These are phyloP conservation scores for Aphelinus atriplicis DNA, from an alignment of 1,140 invertebrate genomes.

Conservation along the genomic window DNA sequence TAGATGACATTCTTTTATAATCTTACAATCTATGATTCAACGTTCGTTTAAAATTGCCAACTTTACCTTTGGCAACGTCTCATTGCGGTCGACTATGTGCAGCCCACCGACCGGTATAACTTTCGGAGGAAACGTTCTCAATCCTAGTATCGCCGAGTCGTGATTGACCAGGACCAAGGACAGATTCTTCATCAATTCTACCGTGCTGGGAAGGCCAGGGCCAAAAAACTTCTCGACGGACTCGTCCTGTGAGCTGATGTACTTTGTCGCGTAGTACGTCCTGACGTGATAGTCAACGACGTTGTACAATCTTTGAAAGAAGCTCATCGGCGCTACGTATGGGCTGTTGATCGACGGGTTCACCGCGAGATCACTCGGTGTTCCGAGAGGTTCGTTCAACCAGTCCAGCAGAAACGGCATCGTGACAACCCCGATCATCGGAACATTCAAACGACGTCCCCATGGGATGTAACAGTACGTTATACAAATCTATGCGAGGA, in stretches of 20 bases:
- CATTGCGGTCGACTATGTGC: background rate
- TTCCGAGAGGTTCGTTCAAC: constrained; percentile 13
- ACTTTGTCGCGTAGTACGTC: background rate
- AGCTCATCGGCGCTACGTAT: constrained; percentile 24
- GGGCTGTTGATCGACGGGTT: constrained; percentile 12
- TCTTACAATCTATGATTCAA: background rate
- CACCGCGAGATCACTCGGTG: constrained; percentile 24
- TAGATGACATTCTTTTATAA: background rate
- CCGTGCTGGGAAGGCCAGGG: background rate
- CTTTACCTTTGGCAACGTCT: background rate
- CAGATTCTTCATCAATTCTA: background rate
- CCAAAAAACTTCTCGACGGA: constrained; percentile 24
- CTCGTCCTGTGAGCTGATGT: background rate
- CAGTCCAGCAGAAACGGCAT: constrained; percentile 47
- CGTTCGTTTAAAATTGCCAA: background rate
- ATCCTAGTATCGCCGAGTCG: background rate
- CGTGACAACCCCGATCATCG: constrained; percentile 29
- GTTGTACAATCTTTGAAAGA: constrained; percentile 35
- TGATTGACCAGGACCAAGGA: background rate
- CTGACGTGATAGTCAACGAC: background rate
- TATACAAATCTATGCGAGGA: constrained; percentile 4
- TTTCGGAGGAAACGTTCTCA: background rate
- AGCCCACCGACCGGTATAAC: background rate
- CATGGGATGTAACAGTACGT: constrained; percentile 22
- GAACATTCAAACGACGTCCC: constrained; percentile 34